Percentiles rank a stretch among this genome's conserved stretches.
Conservation (phyloP, 2,888 invertebrate species). For the Mesorhabditis spiculigera region DNA sequence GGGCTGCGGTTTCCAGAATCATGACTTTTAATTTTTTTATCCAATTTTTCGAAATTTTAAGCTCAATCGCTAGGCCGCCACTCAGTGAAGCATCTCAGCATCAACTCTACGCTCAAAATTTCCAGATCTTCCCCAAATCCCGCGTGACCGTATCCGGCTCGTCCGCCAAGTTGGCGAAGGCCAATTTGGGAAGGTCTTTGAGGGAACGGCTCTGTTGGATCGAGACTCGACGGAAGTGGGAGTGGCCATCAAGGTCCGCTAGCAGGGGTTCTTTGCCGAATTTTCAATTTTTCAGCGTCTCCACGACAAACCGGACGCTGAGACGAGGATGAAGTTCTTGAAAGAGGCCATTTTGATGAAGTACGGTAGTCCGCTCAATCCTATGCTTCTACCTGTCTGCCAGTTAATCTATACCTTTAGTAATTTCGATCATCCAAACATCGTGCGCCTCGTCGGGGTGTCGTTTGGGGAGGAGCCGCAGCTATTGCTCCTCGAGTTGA, state of each 20-base stretch:
- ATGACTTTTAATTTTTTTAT: neutral
- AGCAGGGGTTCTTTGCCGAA: neutral
- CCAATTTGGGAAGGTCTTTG: slow-evolving; percentile 94
- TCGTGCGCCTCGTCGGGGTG: slow-evolving; percentile 84
- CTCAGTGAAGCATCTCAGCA: neutral
- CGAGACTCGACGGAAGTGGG: slow-evolving; percentile 67
- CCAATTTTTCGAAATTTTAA: neutral
- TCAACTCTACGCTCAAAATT: slow-evolving; percentile 6
- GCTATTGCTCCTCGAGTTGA: slow-evolving; percentile 86
- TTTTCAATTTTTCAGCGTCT: slow-evolving; percentile 69
- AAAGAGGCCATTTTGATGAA: slow-evolving; percentile 94
- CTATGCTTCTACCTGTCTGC: slow-evolving; percentile 4
- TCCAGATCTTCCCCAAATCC: slow-evolving; percentile 77
- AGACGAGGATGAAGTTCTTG: slow-evolving; percentile 83
- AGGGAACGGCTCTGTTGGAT: slow-evolving; percentile 77
- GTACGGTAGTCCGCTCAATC: slow-evolving; percentile 23
- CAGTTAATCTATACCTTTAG: slow-evolving; percentile 57
- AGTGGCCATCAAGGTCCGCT: slow-evolving; percentile 81
- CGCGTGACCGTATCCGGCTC: slow-evolving; percentile 79
- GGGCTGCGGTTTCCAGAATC: too few species aligned
- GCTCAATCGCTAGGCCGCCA: neutral
- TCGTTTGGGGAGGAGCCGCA: slow-evolving; percentile 80
- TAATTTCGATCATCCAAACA: slow-evolving; percentile 93
- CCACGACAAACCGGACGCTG: slow-evolving; percentile 78
- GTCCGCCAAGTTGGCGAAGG: slow-evolving; percentile 88